A percentile compares a stretch with the other conserved stretches of the same genome.
Conservation (phyloP, 2,797 vertebrate species). For the Mormyrops boulengeri region DNA sequence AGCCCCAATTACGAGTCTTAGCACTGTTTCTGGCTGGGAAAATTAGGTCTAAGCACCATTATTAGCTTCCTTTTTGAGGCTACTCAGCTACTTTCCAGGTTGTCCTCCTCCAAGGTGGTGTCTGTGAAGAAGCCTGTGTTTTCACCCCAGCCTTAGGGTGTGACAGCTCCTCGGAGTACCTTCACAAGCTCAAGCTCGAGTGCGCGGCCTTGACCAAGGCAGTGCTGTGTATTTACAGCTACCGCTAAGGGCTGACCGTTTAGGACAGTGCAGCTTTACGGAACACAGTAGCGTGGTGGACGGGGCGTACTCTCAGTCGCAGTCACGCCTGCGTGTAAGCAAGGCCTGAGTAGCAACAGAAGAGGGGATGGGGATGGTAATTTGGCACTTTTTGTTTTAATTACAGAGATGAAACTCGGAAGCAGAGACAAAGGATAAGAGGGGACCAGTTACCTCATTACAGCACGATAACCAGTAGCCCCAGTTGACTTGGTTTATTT, state of each 20-base stretch:
- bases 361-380: not conserved
- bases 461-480: not conserved
- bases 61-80: not conserved
- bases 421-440: not conserved
- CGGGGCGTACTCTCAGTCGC: not conserved
- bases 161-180: not conserved
- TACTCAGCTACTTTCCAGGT: not conserved
- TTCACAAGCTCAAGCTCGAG: not conserved
- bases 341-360: too few species aligned
- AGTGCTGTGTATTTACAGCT: not conserved
- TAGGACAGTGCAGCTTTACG: not conserved
- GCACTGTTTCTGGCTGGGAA: not conserved
- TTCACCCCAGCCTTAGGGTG: not conserved
- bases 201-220: not conserved
- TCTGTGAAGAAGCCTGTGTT: not conserved
- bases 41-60: not conserved
- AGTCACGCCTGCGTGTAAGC: not conserved
- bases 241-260: not conserved
- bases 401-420: not conserved
- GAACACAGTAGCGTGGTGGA: not conserved
- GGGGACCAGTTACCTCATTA: not conserved
- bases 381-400: not conserved
- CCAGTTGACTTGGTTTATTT: not conserved
- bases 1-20: not conserved
- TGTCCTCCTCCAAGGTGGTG: not conserved